phyloP scores from a whole-genome alignment of 2,888 invertebrate genomes.

The Diabrotica balteata region DNA sequence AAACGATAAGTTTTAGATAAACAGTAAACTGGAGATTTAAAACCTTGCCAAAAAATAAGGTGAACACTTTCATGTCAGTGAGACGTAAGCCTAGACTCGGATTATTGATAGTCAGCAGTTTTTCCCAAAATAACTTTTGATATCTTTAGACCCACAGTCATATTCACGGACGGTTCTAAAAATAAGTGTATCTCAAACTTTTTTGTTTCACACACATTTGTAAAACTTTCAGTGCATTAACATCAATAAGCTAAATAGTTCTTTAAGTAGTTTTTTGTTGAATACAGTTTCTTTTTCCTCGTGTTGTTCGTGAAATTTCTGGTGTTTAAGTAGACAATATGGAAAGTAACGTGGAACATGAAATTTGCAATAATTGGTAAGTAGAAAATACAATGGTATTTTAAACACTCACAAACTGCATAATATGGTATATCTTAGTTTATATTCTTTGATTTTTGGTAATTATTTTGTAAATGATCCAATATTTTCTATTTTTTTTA shows the following conservation, averaged over 20 bases:
- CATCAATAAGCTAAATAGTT: constrained; percentile 31
- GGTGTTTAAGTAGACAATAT: constrained; percentile 27
- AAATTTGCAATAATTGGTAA: constrained; percentile 54
- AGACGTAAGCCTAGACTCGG: constrained; percentile 17
- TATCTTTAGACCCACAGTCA: constrained; percentile 43
- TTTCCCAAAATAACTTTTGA: constrained; percentile 38
- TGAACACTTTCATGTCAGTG: not conserved
- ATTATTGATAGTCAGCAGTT: constrained; percentile 35
- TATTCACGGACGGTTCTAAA: constrained; percentile 41
- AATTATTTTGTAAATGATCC: no score
- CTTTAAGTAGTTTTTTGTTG: constrained; percentile 20
- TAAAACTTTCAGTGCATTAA: constrained; percentile 38
- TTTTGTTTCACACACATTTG: constrained; percentile 40
- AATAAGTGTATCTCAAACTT: constrained; percentile 35
- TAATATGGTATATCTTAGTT: no score
- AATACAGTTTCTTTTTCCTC: constrained; percentile 8
- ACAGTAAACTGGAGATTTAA: no score
- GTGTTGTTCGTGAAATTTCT: constrained; percentile 24
- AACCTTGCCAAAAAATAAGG: constrained; percentile 3
- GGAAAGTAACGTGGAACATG: constrained; percentile 48
- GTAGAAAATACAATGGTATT: constrained; percentile 26
- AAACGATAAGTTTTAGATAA: no score
- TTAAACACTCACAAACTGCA: no score
- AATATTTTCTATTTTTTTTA: no score
- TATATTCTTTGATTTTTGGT: no score